A percentile compares a stretch with the other conserved stretches of the same genome.
Evolutionary conservation across 2,797 vertebrate species (phyloP).

Genomic region (Poeciliopsis presidionis): DNA sequence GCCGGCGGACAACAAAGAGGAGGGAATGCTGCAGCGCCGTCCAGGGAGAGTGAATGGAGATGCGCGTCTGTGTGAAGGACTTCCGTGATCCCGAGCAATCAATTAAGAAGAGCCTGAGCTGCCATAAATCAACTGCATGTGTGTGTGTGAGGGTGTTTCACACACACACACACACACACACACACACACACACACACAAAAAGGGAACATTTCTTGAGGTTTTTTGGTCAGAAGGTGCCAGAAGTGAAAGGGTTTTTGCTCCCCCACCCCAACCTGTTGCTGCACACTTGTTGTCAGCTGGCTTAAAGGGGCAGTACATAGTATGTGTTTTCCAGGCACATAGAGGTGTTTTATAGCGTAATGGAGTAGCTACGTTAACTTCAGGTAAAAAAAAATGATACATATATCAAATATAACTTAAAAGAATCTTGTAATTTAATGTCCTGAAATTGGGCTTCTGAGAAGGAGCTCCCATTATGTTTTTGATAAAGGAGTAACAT

Average conservation of each 20-base stretch:
- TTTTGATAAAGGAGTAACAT: no score
- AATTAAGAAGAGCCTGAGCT: neutral
- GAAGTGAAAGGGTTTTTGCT: neutral
- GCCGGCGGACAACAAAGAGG: slow-evolving; percentile 55
- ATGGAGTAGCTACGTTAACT: no score
- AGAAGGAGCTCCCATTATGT: no score
- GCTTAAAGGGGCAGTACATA: neutral
- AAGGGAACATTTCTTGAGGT: neutral
- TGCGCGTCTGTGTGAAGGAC: slow-evolving; percentile 40
- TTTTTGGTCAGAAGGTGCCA: neutral
- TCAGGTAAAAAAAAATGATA: no score
- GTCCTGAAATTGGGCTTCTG: no score
- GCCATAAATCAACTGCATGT: neutral
- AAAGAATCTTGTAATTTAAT: no score
- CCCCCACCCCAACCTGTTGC: neutral
- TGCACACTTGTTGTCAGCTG: neutral
- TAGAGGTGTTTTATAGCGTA: no score
- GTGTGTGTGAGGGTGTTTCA: neutral
- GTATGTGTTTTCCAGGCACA: no score
- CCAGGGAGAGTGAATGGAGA: slow-evolving; percentile 58
- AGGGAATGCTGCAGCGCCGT: slow-evolving; percentile 47
- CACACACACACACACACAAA: no score
- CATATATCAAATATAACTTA: no score
- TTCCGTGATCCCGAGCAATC: slow-evolving; percentile 54
- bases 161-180: neutral